A percentile compares a stretch with the other conserved stretches of the same genome.
Conservation (phyloP, 2,797 vertebrate genomes). For the Anabacerthia variegaticeps region DNA sequence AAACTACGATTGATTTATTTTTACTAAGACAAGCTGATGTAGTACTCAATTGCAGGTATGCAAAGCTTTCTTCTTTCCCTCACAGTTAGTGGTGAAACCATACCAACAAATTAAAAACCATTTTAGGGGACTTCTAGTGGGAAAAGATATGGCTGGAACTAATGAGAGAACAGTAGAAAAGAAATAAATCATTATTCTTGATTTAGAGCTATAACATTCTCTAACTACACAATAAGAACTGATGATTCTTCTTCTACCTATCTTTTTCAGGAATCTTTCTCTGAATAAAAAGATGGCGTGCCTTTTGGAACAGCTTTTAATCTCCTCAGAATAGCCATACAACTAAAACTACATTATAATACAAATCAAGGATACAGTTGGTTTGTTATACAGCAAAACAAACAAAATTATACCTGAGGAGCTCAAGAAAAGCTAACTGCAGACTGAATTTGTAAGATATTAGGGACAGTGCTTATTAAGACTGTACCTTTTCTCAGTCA, state of each 20-base stretch:
- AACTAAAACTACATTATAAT: neutral
- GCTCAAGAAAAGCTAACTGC: neutral
- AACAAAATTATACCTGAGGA: neutral
- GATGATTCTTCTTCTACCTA: neutral
- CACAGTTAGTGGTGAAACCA: neutral
- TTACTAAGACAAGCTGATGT: constrained; percentile 33
- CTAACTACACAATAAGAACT: neutral
- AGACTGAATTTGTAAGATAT: neutral
- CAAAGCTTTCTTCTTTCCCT: neutral
- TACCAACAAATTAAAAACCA: constrained; percentile 29
- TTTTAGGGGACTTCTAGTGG: constrained; percentile 9
- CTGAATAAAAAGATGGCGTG: neutral
- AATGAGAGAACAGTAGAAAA: neutral
- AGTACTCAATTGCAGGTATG: neutral
- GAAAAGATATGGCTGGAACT: neutral
- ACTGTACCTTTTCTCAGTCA: neutral
- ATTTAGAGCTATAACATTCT: neutral
- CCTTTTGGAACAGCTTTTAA: neutral
- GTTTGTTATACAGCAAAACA: neutral
- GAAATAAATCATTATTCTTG: neutral
- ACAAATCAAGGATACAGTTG: neutral
- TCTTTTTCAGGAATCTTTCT: neutral
- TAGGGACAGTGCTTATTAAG: neutral
- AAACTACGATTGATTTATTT: constrained; percentile 45
- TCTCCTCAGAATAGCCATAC: neutral